Evolutionary conservation across 2,888 invertebrate species (phyloP).

Genomic region (Cheilosia vernalis): DNA sequence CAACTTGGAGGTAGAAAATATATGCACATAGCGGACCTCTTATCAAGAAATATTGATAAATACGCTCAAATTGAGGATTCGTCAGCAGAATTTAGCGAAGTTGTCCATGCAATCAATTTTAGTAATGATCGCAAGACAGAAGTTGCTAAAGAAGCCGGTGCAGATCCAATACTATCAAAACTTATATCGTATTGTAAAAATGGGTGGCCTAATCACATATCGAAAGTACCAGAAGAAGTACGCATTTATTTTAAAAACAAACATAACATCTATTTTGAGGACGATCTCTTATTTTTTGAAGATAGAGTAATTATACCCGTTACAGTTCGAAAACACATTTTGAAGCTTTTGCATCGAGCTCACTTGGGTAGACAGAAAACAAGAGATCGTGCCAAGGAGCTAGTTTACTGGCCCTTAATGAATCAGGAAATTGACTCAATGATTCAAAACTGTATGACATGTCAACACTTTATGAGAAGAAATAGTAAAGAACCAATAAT

Average conservation of each 20-base stretch:
- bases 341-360: conserved; percentile 26
- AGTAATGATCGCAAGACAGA: conserved; percentile 8
- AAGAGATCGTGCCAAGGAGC: no score
- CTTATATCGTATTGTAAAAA: neutral
- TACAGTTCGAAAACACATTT: conserved; percentile 8
- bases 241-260: conserved; percentile 66
- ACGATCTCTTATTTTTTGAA: conserved; percentile 73
- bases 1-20: conserved; percentile 17
- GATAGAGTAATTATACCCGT: conserved; percentile 68
- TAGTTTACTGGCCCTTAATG: no score
- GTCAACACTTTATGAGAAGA: neutral
- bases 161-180: conserved; percentile 4
- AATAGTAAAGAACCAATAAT: conserved; percentile 67
- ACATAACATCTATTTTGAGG: conserved; percentile 68
- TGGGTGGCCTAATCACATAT: conserved; percentile 66
- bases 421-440: no score
- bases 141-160: neutral
- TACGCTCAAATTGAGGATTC: neutral
- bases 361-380: no score
- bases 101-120: conserved; percentile 29
- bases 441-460: no score
- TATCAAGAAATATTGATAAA: conserved; percentile 82
- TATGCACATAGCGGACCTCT: conserved; percentile 81
- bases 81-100: conserved; percentile 30
- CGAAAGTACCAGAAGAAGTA: conserved; percentile 37